A percentile compares a stretch with the other conserved stretches of the same genome.
Evolutionary conservation across 2,888 invertebrate species (phyloP).

Genomic region (Abscondita cerata): DNA sequence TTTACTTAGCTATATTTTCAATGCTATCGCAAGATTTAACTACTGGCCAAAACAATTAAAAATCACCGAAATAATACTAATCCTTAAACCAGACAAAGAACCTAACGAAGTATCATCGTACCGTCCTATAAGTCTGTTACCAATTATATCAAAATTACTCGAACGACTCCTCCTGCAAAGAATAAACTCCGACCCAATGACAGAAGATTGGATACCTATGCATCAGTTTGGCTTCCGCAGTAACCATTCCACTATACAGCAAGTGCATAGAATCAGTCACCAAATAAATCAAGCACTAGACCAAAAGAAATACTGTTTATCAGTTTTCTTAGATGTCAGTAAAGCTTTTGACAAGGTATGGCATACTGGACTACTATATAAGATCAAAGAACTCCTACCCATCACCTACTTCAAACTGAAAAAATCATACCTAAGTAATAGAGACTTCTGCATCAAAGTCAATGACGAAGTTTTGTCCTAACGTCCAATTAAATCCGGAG

Average conservation of each 20-base stretch:
- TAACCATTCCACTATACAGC: not conserved
- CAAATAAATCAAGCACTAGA: not conserved
- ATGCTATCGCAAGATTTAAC: conserved; percentile 11
- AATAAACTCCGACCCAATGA: not conserved
- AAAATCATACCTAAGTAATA: not conserved
- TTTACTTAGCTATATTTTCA: conserved; percentile 1
- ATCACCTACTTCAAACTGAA: not conserved
- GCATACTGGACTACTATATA: not conserved
- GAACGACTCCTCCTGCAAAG: not conserved
- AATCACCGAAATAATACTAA: conserved; percentile 9
- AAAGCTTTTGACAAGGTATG: not conserved
- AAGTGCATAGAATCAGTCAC: not conserved
- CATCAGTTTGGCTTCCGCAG: not conserved
- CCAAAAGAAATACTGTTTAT: not conserved
- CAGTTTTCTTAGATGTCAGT: not conserved
- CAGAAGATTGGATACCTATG: not conserved
- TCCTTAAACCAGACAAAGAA: conserved; percentile 12
- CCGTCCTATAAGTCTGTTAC: conserved; percentile 9
- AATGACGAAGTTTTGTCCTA: not conserved
- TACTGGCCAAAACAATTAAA: conserved; percentile 12
- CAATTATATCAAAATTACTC: conserved; percentile 1
- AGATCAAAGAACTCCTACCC: not conserved
- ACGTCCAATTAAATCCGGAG: not conserved
- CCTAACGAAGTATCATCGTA: not conserved
- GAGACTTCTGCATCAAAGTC: not conserved